Conservation (phyloP, 2,888 invertebrate genomes). For the Heteropelma amictum region DNA sequence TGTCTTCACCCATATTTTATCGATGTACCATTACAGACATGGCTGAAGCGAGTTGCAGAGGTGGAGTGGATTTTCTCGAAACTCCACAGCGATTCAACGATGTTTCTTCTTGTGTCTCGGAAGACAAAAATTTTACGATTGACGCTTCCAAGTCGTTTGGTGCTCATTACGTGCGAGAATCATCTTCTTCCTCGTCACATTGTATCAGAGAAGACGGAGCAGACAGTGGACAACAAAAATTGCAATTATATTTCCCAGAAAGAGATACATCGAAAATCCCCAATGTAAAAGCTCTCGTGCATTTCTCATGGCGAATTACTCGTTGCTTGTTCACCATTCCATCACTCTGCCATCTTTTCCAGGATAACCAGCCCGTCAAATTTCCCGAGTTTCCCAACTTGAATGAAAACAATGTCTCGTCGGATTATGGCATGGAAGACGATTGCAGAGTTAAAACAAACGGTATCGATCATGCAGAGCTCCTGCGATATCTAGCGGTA, state of each 20-base stretch:
- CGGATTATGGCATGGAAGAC: neutral
- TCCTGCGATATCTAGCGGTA: constrained; percentile 45
- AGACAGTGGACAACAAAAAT: neutral
- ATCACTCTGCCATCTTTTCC: no score
- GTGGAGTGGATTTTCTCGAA: constrained; percentile 12
- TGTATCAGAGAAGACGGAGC: neutral
- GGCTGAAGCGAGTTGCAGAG: constrained; percentile 26
- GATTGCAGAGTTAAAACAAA: neutral
- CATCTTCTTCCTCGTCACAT: neutral
- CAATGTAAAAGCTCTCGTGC: no score
- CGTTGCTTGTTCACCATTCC: no score
- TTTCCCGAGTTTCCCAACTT: constrained; percentile 13
- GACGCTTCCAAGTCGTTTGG: neutral
- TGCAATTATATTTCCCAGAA: no score
- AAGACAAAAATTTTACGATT: neutral
- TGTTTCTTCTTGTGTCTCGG: neutral
- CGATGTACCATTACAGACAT: neutral
- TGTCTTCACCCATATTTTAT: neutral
- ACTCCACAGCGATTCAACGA: neutral
- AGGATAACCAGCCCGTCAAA: no score
- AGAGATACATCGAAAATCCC: no score
- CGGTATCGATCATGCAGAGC: constrained; percentile 53
- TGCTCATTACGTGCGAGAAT: neutral
- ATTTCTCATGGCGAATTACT: no score
- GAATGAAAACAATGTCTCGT: constrained; percentile 17